Percentiles rank a stretch among this genome's conserved stretches.
Evolutionary conservation across 2,888 invertebrate species (phyloP).

Genomic region (Hartigia nigra): DNA sequence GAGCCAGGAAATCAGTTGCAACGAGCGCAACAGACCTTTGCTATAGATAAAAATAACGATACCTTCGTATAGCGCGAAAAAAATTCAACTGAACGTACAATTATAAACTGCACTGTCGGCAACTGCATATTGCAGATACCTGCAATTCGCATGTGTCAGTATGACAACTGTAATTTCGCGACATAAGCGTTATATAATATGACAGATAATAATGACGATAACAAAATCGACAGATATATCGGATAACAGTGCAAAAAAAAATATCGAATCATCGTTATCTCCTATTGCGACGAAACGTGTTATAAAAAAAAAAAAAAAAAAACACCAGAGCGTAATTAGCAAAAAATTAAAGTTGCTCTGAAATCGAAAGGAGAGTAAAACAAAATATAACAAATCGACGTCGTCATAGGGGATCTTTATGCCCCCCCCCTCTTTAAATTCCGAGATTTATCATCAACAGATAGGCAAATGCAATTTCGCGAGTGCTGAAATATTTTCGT

Average conservation of each 20-base stretch:
- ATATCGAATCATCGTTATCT: background rate
- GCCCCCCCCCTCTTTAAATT: background rate
- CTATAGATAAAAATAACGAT: background rate
- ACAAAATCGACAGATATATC: no score
- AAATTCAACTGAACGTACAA: background rate
- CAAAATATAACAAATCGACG: background rate
- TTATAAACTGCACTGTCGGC: background rate
- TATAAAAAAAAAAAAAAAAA: no score
- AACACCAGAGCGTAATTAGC: background rate
- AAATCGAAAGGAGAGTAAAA: background rate
- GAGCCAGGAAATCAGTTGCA: no score
- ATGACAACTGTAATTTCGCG: background rate
- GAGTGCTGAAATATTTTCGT: background rate
- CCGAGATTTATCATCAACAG: background rate
- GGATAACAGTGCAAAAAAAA: background rate
- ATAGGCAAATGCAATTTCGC: background rate
- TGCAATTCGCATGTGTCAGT: background rate
- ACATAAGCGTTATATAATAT: background rate
- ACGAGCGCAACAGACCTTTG: no score
- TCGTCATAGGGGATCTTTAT: background rate
- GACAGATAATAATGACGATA: background rate
- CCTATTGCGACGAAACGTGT: no score
- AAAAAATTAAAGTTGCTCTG: background rate
- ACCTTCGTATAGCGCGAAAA: background rate
- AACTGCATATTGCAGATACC: background rate